Percentiles rank a stretch among this genome's conserved stretches.
Conservation (phyloP, 2,888 invertebrate species). For the Callosobruchus maculatus region DNA sequence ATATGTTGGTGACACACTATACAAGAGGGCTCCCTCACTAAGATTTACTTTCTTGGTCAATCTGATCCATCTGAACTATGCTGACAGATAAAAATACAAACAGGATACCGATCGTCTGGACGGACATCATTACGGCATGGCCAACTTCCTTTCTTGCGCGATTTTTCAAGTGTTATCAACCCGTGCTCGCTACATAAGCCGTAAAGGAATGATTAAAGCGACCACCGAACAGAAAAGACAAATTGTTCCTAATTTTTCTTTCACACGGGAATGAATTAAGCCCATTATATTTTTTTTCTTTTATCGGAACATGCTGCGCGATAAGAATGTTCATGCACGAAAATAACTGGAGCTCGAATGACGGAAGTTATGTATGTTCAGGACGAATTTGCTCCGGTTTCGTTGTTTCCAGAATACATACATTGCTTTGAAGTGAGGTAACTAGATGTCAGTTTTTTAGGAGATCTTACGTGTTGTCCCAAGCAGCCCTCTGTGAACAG, state of each 20-base stretch:
- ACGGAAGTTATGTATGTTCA: background rate
- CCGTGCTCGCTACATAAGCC: background rate
- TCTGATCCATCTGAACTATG: constrained; percentile 2
- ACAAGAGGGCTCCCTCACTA: too few species aligned
- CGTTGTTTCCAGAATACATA: background rate
- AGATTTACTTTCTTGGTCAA: too few species aligned
- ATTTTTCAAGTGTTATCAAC: background rate
- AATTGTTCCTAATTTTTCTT: background rate
- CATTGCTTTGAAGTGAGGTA: background rate
- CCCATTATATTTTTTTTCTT: background rate
- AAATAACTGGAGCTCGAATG: background rate
- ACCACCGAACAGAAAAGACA: background rate
- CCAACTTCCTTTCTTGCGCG: background rate
- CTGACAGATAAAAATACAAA: constrained; percentile 12
- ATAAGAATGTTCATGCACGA: background rate
- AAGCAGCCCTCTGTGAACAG: too few species aligned
- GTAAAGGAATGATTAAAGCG: background rate
- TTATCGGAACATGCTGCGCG: background rate
- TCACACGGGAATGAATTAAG: background rate
- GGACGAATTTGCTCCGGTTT: background rate
- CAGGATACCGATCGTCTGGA: constrained; percentile 6
- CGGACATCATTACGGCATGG: background rate
- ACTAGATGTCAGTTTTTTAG: too few species aligned
- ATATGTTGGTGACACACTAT: too few species aligned
- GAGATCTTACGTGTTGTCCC: too few species aligned